Percentiles rank a stretch among this genome's conserved stretches.
Evolutionary conservation across 2,888 invertebrate species (phyloP).

Genomic region (Epirrhoe tristata): DNA sequence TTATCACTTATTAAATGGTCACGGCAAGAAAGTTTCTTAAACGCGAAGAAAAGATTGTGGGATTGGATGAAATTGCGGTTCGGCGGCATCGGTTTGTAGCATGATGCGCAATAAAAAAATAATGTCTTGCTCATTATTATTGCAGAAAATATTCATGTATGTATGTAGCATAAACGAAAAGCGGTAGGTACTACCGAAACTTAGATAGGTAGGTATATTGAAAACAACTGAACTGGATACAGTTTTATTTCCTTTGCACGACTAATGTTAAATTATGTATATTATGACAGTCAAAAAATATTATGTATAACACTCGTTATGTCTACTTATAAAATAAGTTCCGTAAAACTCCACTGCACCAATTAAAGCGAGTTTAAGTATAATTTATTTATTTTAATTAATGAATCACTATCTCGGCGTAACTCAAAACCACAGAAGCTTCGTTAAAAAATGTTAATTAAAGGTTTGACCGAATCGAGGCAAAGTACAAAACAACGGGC

Average conservation of each 20-base stretch:
- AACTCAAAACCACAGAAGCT: conserved; percentile 55
- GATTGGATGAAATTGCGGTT: conserved; percentile 22
- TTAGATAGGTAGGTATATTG: no score
- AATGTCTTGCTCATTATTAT: conserved; percentile 14
- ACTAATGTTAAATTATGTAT: no score
- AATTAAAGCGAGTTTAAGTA: conserved; percentile 9
- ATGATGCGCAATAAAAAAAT: conserved; percentile 12
- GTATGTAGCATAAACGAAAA: background rate
- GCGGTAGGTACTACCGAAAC: background rate
- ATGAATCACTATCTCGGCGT: conserved; percentile 36
- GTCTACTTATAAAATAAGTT: conserved; percentile 3
- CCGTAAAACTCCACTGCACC: conserved; percentile 4
- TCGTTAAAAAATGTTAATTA: conserved; percentile 58
- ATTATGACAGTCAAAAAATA: no score
- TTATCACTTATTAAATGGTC: conserved; percentile 56
- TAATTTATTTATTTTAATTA: conserved; percentile 20
- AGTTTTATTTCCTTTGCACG: no score
- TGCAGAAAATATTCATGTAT: conserved; percentile 1
- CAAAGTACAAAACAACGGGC: conserved; percentile 10
- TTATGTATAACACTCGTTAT: conserved; percentile 1
- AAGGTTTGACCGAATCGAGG: conserved; percentile 35
- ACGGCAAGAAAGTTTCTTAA: conserved; percentile 37
- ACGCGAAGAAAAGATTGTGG: conserved; percentile 29
- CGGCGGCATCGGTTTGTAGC: conserved; percentile 7
- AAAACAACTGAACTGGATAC: conserved; percentile 3